These are phyloP conservation scores for Ibycter americanus DNA, from an alignment of 2,797 vertebrate genomes.

Conservation along the genomic window DNA sequence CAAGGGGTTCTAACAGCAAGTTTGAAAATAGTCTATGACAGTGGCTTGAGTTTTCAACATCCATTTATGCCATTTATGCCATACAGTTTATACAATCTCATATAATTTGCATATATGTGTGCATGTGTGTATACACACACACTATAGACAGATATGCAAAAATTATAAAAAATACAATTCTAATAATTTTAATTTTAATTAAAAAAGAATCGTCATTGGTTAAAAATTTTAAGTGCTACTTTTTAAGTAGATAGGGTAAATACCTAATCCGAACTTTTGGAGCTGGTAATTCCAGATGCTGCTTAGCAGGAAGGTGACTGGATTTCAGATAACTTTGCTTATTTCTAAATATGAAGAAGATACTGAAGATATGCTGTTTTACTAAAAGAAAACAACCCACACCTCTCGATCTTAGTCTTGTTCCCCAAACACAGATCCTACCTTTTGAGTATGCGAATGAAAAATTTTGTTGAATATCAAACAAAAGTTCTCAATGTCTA, in stretches of 20 bases:
- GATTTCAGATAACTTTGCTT: background rate
- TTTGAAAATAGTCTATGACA: background rate
- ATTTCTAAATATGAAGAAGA: background rate
- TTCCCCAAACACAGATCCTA: background rate
- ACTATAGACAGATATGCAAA: background rate
- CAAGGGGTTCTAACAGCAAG: background rate
- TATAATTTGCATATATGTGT: background rate
- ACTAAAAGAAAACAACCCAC: background rate
- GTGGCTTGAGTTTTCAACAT: background rate
- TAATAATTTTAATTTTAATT: background rate
- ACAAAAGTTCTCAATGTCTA: background rate
- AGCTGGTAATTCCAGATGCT: background rate
- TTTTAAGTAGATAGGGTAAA: background rate
- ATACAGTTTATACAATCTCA: background rate
- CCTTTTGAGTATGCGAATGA: background rate
- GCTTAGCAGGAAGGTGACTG: background rate
- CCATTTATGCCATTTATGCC: background rate
- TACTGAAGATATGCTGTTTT: background rate
- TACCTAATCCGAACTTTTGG: background rate
- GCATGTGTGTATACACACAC: background rate
- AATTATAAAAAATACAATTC: background rate
- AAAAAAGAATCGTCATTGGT: background rate
- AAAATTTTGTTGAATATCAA: background rate
- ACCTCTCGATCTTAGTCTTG: background rate
- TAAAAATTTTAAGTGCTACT: background rate